Evolutionary conservation across 2,888 invertebrate genomes (phyloP).

Genomic region (Campopleginae sp.): DNA sequence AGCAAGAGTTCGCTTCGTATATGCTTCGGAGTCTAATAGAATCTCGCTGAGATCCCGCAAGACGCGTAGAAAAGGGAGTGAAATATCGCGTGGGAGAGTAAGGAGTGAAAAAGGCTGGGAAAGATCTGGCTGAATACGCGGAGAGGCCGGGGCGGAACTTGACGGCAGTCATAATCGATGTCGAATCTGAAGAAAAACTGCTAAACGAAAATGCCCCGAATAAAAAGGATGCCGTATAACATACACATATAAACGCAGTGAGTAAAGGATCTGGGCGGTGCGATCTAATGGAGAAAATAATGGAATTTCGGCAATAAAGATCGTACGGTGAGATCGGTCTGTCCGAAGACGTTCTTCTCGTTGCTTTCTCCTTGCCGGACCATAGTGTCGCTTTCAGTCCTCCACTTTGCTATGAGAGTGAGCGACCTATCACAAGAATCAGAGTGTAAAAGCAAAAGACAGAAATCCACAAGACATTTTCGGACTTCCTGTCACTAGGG

Average conservation of each 20-base stretch:
- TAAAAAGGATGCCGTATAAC: constrained; percentile 65
- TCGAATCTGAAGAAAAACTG: constrained; percentile 83
- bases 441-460: constrained; percentile 57
- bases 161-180: constrained; percentile 81
- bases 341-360: constrained; percentile 66
- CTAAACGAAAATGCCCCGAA: constrained; percentile 83
- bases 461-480: constrained; percentile 70
- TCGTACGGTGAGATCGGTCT: constrained; percentile 80
- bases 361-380: constrained; percentile 17
- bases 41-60: constrained; percentile 10
- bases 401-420: constrained; percentile 24
- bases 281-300: constrained; percentile 84
- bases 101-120: constrained; percentile 35
- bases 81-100: constrained; percentile 55
- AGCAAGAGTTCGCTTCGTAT: background rate
- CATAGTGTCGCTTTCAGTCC: constrained; percentile 60
- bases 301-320: constrained; percentile 84
- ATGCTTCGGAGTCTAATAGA: constrained; percentile 27
- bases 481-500: constrained; percentile 68
- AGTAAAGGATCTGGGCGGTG: constrained; percentile 75
- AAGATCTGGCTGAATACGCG: constrained; percentile 61
- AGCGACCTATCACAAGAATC: constrained; percentile 48
- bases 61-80: constrained; percentile 29
- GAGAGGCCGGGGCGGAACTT: constrained; percentile 61
- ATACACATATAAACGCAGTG: constrained; percentile 15